Evolutionary conservation across 1,140 invertebrate genomes (phyloP).

Genomic region (Sinonovacula constricta): DNA sequence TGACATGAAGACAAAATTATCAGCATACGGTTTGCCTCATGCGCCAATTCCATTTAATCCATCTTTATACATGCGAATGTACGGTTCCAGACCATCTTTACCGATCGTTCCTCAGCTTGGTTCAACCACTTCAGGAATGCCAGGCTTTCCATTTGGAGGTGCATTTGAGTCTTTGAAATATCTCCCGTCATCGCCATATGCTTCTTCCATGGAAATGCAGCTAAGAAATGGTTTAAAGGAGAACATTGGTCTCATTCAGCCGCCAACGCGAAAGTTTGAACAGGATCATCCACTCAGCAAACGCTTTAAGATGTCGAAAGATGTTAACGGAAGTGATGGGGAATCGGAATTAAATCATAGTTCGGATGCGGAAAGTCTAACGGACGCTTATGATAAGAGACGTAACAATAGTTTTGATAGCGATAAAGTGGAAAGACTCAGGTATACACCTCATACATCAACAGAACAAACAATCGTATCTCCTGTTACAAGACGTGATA

Average conservation of each 20-base stretch:
- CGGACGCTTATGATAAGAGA: neutral
- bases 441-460: neutral
- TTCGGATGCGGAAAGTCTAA: neutral
- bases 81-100: conserved; percentile 63
- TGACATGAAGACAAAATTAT: conserved; percentile 16
- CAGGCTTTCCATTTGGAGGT: neutral
- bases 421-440: neutral
- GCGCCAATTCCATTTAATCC: conserved; percentile 55
- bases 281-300: neutral
- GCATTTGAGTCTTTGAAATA: neutral
- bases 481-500: no score
- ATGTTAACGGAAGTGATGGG: conserved; percentile 32
- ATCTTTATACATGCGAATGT: conserved; percentile 68
- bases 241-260: neutral
- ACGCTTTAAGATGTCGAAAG: neutral
- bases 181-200: conserved; percentile 22
- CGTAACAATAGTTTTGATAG: neutral
- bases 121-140: neutral
- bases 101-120: conserved; percentile 28
- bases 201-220: conserved; percentile 10
- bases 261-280: neutral
- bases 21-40: neutral
- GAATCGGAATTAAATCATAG: conserved; percentile 46
- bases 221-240: neutral
- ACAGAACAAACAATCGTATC: neutral